Conservation (phyloP, 2,797 vertebrate genomes). For the Bovichtus variegatus region DNA sequence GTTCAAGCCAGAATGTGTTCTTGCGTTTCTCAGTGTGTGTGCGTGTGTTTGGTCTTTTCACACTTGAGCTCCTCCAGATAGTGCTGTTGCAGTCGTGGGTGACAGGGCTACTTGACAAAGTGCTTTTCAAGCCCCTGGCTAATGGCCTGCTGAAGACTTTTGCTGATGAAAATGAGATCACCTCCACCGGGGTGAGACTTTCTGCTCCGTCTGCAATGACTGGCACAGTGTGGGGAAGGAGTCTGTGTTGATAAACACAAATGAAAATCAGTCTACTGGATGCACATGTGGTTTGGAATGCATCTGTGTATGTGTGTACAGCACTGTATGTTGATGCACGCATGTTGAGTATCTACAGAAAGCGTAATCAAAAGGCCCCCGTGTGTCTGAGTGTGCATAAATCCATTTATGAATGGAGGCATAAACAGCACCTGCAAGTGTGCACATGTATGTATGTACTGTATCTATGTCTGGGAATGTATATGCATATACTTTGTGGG, state of each 20-base stretch:
- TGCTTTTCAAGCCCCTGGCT: slow-evolving; percentile 59
- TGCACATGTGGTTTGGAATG: slow-evolving; percentile 10
- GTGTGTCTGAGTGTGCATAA: neutral
- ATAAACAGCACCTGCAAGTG: neutral
- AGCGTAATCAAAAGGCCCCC: neutral
- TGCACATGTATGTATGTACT: neutral
- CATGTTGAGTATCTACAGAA: neutral
- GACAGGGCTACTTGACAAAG: slow-evolving; percentile 62
- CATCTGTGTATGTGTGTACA: neutral
- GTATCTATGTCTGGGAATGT: neutral
- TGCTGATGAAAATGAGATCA: slow-evolving; percentile 63
- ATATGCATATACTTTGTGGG: neutral
- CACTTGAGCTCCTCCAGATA: slow-evolving; percentile 55
- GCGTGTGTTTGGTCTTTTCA: slow-evolving; percentile 56
- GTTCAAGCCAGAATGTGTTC: neutral
- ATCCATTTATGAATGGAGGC: slow-evolving; percentile 11
- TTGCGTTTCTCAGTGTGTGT: neutral
- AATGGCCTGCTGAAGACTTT: slow-evolving; percentile 62
- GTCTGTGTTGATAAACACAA: slow-evolving; percentile 1
- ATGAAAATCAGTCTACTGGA: slow-evolving; percentile 3
- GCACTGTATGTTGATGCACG: neutral
- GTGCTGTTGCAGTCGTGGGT: slow-evolving; percentile 17
- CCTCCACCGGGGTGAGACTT: slow-evolving; percentile 25
- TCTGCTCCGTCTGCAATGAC: slow-evolving; percentile 14
- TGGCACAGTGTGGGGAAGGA: neutral